Evolutionary conservation across 1,140 invertebrate species (phyloP).

Genomic region (Riptortus pedestris): DNA sequence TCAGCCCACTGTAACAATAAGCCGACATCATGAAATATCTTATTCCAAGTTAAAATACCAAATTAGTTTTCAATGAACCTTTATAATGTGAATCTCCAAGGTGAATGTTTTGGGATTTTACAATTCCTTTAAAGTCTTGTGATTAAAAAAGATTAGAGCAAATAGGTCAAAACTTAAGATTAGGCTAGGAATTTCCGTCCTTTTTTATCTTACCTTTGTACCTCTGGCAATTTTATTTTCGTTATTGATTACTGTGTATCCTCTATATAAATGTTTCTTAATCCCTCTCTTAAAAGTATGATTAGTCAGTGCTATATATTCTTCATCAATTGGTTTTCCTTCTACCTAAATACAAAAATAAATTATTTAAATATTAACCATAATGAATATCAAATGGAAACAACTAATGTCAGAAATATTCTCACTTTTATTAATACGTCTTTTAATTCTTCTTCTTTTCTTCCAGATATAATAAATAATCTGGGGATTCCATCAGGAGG

Average conservation of each 20-base stretch:
- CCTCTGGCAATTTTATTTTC: neutral
- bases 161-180: too few relatives aligned
- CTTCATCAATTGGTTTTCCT: conserved; percentile 42
- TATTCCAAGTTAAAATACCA: too few relatives aligned
- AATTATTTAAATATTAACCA: neutral
- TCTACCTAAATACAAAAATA: neutral
- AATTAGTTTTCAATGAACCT: too few relatives aligned
- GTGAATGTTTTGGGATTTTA: too few relatives aligned
- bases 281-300: conserved; percentile 7
- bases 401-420: neutral
- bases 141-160: too few relatives aligned
- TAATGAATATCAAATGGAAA: neutral
- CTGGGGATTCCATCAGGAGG: conserved; percentile 31
- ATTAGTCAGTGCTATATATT: conserved; percentile 22
- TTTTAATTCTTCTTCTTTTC: conserved; percentile 30
- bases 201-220: neutral
- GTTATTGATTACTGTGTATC: conserved; percentile 30
- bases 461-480: conserved; percentile 30
- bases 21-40: too few relatives aligned
- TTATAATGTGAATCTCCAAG: too few relatives aligned
- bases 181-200: too few relatives aligned
- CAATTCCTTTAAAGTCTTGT: too few relatives aligned
- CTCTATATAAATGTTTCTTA: conserved; percentile 22
- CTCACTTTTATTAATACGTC: conserved; percentile 27
- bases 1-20: too few relatives aligned